Evolutionary conservation across 53 echinoderm and acorn worm genomes (phyloP), one percentile per base, ranked within the genome.

Genomic region (Pentamera pediparva): DNA sequence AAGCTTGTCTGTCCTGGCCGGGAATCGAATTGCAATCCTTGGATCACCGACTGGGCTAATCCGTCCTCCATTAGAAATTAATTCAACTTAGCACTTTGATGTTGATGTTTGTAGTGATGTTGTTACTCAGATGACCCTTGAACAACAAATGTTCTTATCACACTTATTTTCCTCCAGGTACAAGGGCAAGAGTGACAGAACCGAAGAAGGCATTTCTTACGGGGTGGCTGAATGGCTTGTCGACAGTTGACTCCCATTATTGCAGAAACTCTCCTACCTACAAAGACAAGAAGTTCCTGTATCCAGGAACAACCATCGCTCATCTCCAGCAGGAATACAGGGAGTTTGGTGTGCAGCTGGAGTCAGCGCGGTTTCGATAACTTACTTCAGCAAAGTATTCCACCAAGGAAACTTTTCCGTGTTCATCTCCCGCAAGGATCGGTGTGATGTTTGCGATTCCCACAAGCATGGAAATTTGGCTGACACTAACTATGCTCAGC

Each of bases 221-320:
- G 32, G 35, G 49, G 24, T 74, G 75, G 75, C 32, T 74, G 33
- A 29, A 51, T 18, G 35, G 34, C 21, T 9, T 74, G 45, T 17
- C 45, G 9, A 43, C 45, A 43, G 17, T 43, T 9, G 45, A 43
- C 45, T 43, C 45, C 9, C 45, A 43, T 9, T 43, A 43, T 17
- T 43, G 45, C 9, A 17, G 45, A 17, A 43, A 43, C 45, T 11
- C 17, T 9, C 45, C 45, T 11, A 43, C 9, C 9, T 43, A 43
- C 45, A 43, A 17, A 43, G 17, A n/a, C n/a, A n/a, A 43, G 17
- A 43, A 43, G 45, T 43, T 43, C 17, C 17, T 43, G 10, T 43
- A 43, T 43, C 45, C 45, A 43, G 45, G 45, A 9, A 43, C 45
- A 43, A 17, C 9, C 17, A 43, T 17, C 17, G n/a, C 17, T 17